A percentile compares a stretch with the other conserved stretches of the same genome.
phyloP scores from a whole-genome alignment of 2,888 invertebrate genomes.

The Operophtera brumata region DNA sequence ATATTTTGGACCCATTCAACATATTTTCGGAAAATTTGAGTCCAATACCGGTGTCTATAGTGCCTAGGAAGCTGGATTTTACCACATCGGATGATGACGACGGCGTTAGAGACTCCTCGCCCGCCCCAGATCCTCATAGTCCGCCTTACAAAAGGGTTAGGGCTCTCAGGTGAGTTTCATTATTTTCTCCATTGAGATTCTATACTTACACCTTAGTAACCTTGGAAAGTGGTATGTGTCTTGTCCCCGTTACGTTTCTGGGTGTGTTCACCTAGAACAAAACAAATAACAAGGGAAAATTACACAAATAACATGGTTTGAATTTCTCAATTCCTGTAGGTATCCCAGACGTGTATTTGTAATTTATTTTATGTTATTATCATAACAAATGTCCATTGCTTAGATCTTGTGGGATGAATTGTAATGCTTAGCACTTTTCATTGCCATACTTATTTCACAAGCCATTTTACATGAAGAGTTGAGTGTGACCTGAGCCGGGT shows the following conservation, averaged over 20 bases:
- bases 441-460: too few relatives aligned
- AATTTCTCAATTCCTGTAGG: background rate
- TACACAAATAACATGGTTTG: background rate
- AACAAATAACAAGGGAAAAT: background rate
- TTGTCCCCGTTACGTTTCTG: background rate
- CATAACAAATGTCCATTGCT: background rate
- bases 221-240: background rate
- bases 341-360: background rate
- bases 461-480: too few relatives aligned
- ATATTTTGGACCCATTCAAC: conserved; percentile 83
- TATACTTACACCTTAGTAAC: conserved; percentile 44
- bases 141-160: conserved; percentile 82
- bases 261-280: background rate
- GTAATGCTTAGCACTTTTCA: too few relatives aligned
- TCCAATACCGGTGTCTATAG: conserved; percentile 75
- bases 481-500: too few relatives aligned
- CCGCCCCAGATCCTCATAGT: conserved; percentile 60
- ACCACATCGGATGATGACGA: conserved; percentile 69
- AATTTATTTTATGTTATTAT: background rate
- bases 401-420: too few relatives aligned
- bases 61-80: conserved; percentile 83
- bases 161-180: conserved; percentile 73
- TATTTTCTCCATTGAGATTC: conserved; percentile 35
- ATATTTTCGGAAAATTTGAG: conserved; percentile 81
- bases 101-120: conserved; percentile 58